These are phyloP conservation scores for Rutpela maculata DNA, from an alignment of 2,888 invertebrate genomes.

Conservation along the genomic window DNA sequence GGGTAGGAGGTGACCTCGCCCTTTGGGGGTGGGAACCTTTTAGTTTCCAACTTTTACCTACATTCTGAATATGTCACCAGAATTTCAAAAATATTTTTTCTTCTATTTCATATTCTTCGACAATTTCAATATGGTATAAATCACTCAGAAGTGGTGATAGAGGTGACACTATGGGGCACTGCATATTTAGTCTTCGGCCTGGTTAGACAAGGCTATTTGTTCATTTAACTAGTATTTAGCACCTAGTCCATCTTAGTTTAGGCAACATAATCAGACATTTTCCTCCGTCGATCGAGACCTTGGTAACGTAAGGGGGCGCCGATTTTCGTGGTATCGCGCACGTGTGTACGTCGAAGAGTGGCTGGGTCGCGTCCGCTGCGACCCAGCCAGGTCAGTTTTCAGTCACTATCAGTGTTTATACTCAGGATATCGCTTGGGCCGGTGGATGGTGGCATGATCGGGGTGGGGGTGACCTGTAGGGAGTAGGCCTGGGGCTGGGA, in stretches of 20 bases:
- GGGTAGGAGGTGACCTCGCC: too few species aligned
- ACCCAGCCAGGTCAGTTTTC: conserved; percentile 60
- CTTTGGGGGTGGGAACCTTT: too few species aligned
- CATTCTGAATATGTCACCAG: too few species aligned
- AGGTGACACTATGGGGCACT: not conserved
- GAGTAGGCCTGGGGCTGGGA: conserved; percentile 70
- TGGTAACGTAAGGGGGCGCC: conserved; percentile 52
- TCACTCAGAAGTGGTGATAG: not conserved
- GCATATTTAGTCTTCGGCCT: not conserved
- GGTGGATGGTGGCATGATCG: conserved; percentile 77
- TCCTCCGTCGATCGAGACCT: conserved; percentile 39
- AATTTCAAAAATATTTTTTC: too few species aligned
- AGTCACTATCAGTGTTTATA: conserved; percentile 84
- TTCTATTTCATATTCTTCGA: too few species aligned
- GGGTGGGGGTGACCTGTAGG: conserved; percentile 65
- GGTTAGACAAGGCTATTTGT: not conserved
- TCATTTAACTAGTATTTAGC: not conserved
- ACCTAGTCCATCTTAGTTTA: not conserved
- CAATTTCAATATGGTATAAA: too few species aligned
- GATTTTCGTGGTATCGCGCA: conserved; percentile 54
- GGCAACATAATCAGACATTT: conserved; percentile 11
- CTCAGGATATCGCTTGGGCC: conserved; percentile 81
- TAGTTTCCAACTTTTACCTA: too few species aligned
- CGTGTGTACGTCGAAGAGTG: conserved; percentile 53
- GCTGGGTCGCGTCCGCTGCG: conserved; percentile 59